These are phyloP conservation scores for Pemphigus obesinymphae DNA, from an alignment of 1,140 invertebrate species.

Conservation along the genomic window DNA sequence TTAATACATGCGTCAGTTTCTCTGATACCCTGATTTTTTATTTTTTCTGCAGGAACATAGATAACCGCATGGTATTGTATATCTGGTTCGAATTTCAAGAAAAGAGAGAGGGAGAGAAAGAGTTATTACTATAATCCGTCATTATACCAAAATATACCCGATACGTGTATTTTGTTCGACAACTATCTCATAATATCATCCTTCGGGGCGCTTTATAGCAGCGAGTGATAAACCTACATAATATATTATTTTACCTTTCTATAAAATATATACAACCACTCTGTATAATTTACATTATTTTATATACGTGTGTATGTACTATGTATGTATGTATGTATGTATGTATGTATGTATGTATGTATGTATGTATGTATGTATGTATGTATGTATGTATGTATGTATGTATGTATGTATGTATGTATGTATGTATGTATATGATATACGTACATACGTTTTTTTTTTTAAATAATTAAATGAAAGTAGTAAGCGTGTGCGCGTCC, in stretches of 20 bases:
- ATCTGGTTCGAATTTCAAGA: background rate
- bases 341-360: background rate
- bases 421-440: background rate
- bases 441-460: background rate
- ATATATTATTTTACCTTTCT: background rate
- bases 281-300: background rate
- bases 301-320: background rate
- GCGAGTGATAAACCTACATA: background rate
- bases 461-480: conserved; percentile 39
- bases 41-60: too few species aligned
- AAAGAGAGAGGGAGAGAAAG: background rate
- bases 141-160: background rate
- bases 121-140: background rate
- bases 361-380: background rate
- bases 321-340: background rate
- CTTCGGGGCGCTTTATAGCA: background rate
- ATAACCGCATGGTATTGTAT: too few species aligned
- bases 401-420: background rate
- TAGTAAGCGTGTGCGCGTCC: conserved; percentile 31
- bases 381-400: background rate
- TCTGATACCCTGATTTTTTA: too few species aligned
- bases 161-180: background rate
- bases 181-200: background rate
- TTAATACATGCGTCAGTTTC: too few species aligned
- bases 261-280: background rate